Conservation (phyloP, 1,140 invertebrate genomes). For the Dendroctonus ponderosae region DNA sequence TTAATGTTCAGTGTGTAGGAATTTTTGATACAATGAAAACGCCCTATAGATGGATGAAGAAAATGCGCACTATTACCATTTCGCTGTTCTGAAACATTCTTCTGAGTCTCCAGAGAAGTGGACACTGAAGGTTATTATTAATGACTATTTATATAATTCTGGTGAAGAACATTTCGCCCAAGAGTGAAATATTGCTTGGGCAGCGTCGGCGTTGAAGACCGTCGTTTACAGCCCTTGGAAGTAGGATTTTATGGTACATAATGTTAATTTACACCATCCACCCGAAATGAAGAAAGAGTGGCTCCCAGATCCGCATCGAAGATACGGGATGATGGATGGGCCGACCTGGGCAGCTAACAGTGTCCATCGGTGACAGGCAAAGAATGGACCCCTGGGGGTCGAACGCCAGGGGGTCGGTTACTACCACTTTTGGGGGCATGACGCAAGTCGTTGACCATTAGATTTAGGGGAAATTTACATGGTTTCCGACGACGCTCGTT, state of each 20-base stretch:
- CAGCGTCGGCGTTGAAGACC: too few species aligned
- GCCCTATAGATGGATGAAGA: too few species aligned
- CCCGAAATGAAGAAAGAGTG: conserved; percentile 15
- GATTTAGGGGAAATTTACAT: conserved; percentile 26
- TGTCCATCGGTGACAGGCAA: conserved; percentile 28
- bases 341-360: conserved; percentile 13
- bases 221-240: too few species aligned
- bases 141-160: too few species aligned
- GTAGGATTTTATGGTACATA: neutral
- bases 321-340: conserved; percentile 27
- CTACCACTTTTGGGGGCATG: conserved; percentile 26
- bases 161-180: too few species aligned
- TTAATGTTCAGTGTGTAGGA: too few species aligned
- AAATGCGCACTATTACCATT: too few species aligned
- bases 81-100: too few species aligned
- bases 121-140: too few species aligned
- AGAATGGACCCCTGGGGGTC: conserved; percentile 25
- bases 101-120: too few species aligned
- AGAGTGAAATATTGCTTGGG: too few species aligned
- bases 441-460: conserved; percentile 14
- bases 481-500: conserved; percentile 17
- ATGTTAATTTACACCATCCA: conserved; percentile 16
- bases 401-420: conserved; percentile 25
- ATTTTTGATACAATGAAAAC: too few species aligned
- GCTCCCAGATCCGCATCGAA: conserved; percentile 23